Evolutionary conservation across 2,888 invertebrate genomes (phyloP), one percentile per base, ranked within the genome.

Genomic region (Pollenia labialis): DNA sequence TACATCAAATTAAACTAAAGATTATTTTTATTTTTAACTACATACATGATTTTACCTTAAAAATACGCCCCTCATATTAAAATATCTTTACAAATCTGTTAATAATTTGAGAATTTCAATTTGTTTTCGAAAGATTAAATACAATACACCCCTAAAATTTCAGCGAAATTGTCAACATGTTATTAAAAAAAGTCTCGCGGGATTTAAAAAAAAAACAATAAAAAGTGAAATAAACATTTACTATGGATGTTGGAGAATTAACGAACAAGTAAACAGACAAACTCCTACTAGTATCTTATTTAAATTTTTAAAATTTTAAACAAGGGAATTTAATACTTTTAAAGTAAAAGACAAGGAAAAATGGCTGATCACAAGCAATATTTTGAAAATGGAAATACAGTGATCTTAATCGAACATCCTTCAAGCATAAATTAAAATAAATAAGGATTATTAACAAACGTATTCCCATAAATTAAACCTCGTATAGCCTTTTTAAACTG

Each of bases 131-230:
- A 18, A 44, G 14, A 10, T 2, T 8, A 11, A 48, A 58, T 32
- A 42, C 56, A 72, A 64, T 48, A 72, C 81, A n/a, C 80, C 80
- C 81, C 81, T 18, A n/a, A 71, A 72, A 40, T 81, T 14, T 3
- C 32, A 54, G 14, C 32, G 4, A 72, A 56, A 10, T 48, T 72
- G 80, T 81, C 72, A 81, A 72, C 64, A 72, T 46, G 54, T 64
- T 18, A 14, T 72, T 72, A 64, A 64, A 16, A 54, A 54, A 0
- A 71, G 7, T 52, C 81, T 56, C 48, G 0, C 2, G 72, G 16
- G 81, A 66, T 54, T 71, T 50, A 32, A 69, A 9, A 52, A 66
- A 23, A 32, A 62, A 12, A n/a, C 62, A 80, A 44, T 16, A 18
- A 1, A 68, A 56, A 46, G 46, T 46, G 9, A 54, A 44, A 56